phyloP scores from a whole-genome alignment of 2,797 vertebrate species.

The Sebastes nivosus region DNA sequence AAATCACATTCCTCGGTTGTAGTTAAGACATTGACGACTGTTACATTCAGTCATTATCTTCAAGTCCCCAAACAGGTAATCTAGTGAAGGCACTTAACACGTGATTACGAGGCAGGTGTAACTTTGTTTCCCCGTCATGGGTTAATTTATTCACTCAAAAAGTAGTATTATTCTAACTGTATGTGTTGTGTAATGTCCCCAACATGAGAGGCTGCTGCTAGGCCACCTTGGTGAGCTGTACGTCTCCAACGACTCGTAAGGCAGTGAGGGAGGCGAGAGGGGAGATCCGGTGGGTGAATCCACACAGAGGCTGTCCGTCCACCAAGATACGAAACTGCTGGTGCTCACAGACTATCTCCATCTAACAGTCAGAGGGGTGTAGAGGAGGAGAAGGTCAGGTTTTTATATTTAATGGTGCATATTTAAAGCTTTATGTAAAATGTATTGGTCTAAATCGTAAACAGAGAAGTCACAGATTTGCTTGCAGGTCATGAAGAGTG shows the following conservation, averaged over 20 bases:
- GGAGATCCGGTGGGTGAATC: slow-evolving; percentile 86
- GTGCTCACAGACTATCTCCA: slow-evolving; percentile 94
- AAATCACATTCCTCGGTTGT: slow-evolving; percentile 53
- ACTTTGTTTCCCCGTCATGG: slow-evolving; percentile 32
- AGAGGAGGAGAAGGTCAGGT: neutral
- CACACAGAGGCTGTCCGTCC: slow-evolving; percentile 90
- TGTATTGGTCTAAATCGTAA: neutral
- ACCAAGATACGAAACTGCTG: slow-evolving; percentile 92
- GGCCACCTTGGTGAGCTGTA: slow-evolving; percentile 92
- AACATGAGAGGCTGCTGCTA: slow-evolving; percentile 57
- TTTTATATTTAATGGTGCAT: neutral
- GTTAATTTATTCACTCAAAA: slow-evolving; percentile 38
- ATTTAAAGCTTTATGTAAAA: neutral
- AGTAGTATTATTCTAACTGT: slow-evolving; percentile 51
- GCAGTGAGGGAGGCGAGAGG: slow-evolving; percentile 85
- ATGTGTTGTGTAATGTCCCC: slow-evolving; percentile 26
- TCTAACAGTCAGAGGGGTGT: slow-evolving; percentile 70
- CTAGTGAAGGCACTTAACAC: slow-evolving; percentile 77
- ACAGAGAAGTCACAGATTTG: neutral
- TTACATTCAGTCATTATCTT: slow-evolving; percentile 53
- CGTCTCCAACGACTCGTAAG: slow-evolving; percentile 86
- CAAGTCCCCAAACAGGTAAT: slow-evolving; percentile 67
- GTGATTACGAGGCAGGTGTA: slow-evolving; percentile 62
- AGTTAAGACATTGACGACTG: slow-evolving; percentile 36
- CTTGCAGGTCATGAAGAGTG: neutral